These are phyloP conservation scores for Antechinus stuartii DNA, from an alignment of 2,113 vertebrate genomes.

Conservation along the genomic window DNA sequence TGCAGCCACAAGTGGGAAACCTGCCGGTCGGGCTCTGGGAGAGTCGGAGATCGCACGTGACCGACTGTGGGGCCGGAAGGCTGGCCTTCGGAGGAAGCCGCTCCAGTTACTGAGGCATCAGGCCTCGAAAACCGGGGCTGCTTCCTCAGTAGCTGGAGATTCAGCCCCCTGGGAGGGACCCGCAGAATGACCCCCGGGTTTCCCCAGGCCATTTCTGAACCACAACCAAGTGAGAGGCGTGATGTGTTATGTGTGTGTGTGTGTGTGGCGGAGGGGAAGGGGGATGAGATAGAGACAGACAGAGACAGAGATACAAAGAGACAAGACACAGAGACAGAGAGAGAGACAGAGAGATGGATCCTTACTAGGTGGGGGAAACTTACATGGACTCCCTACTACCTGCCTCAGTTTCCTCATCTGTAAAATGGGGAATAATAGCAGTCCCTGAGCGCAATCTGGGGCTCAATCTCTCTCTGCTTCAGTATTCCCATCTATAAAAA, in stretches of 20 bases:
- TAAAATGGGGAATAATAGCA: no score
- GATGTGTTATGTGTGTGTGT: background rate
- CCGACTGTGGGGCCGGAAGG: constrained; percentile 42
- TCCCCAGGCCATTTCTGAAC: constrained; percentile 20
- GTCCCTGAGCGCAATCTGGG: no score
- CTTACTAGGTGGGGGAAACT: background rate
- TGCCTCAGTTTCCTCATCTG: no score
- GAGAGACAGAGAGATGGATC: no score
- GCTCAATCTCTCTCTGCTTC: background rate
- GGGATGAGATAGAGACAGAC: no score
- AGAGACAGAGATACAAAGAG: no score
- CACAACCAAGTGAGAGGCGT: constrained; percentile 33
- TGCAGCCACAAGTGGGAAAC: constrained; percentile 18
- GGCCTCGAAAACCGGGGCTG: constrained; percentile 9
- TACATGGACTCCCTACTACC: no score
- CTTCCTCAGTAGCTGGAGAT: constrained; percentile 10
- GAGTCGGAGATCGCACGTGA: constrained; percentile 42
- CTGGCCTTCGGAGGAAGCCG: constrained; percentile 2
- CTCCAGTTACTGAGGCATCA: constrained; percentile 29
- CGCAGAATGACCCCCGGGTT: background rate
- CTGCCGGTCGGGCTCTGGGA: constrained; percentile 33
- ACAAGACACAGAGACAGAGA: no score
- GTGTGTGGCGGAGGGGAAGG: no score
- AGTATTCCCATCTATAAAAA: background rate
- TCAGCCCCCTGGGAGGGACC: constrained; percentile 16